A percentile compares a stretch with the other conserved stretches of the same genome.
Conservation (phyloP, 2,888 invertebrate genomes). For the Colletes collaris region DNA sequence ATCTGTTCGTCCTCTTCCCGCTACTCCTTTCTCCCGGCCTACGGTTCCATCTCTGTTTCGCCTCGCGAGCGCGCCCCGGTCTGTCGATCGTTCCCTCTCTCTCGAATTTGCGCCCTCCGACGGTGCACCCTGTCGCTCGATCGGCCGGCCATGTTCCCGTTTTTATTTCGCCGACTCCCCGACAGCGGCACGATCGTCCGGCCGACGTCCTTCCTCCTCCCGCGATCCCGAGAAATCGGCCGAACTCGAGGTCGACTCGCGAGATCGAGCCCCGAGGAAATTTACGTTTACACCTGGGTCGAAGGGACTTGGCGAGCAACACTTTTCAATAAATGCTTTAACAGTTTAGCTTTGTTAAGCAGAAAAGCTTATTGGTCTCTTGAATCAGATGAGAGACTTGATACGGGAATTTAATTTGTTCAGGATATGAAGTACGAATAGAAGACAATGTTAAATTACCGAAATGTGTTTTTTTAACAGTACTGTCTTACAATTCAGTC, state of each 20-base stretch:
- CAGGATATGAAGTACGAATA: too few species aligned
- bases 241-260: background rate
- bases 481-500: too few species aligned
- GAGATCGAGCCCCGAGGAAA: too few species aligned
- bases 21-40: conserved; percentile 42
- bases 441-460: too few species aligned
- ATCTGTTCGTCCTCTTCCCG: conserved; percentile 49
- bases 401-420: too few species aligned
- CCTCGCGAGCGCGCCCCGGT: conserved; percentile 33
- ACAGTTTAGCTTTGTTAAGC: too few species aligned
- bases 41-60: conserved; percentile 55
- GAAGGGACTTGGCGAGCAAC: too few species aligned
- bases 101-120: conserved; percentile 53
- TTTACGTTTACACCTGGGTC: too few species aligned
- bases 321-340: too few species aligned
- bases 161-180: conserved; percentile 61
- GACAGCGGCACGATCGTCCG: conserved; percentile 58
- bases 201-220: conserved; percentile 29
- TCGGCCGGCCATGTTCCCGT: conserved; percentile 59
- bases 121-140: conserved; percentile 58
- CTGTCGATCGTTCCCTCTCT: conserved; percentile 31
- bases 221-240: conserved; percentile 62
- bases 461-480: too few species aligned
- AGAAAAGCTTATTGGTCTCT: too few species aligned
- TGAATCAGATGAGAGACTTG: too few species aligned